phyloP scores from a whole-genome alignment of 2,888 invertebrate species.

The Coenonympha glycerion region DNA sequence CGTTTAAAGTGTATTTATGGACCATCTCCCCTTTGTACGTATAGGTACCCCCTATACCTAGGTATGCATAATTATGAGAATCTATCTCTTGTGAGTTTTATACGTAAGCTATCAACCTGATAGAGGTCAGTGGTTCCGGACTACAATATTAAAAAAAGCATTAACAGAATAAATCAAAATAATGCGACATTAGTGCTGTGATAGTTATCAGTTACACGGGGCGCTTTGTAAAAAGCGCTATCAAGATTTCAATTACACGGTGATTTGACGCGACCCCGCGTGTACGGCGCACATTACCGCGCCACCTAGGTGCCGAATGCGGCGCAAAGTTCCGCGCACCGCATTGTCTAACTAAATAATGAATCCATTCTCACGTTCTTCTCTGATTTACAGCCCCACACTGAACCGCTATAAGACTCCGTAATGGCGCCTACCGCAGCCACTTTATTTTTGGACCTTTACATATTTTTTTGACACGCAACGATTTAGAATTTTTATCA shows the following conservation, averaged over 20 bases:
- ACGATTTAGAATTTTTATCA: constrained; percentile 71
- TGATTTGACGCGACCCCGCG: constrained; percentile 18
- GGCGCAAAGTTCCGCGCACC: constrained; percentile 30
- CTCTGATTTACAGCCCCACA: constrained; percentile 63
- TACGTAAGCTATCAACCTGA: no score
- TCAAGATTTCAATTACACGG: constrained; percentile 27
- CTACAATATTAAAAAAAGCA: neutral
- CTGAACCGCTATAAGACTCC: constrained; percentile 61
- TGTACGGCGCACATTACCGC: constrained; percentile 18
- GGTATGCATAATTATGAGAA: no score
- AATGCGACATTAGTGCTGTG: neutral
- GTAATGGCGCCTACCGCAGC: constrained; percentile 72
- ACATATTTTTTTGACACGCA: constrained; percentile 72
- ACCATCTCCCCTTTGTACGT: no score
- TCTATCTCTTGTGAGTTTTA: no score
- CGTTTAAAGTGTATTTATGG: no score
- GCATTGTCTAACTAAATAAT: constrained; percentile 64
- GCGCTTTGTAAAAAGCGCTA: constrained; percentile 20
- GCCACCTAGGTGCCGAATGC: constrained; percentile 27
- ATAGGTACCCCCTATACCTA: no score
- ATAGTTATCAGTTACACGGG: constrained; percentile 10
- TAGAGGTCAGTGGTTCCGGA: no score
- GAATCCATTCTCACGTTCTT: constrained; percentile 66
- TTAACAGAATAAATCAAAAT: neutral
- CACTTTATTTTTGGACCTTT: constrained; percentile 67